Evolutionary conservation across 2,113 vertebrate species (phyloP), one percentile per base, ranked within the genome.

Genomic region (Saccopteryx leptura): DNA sequence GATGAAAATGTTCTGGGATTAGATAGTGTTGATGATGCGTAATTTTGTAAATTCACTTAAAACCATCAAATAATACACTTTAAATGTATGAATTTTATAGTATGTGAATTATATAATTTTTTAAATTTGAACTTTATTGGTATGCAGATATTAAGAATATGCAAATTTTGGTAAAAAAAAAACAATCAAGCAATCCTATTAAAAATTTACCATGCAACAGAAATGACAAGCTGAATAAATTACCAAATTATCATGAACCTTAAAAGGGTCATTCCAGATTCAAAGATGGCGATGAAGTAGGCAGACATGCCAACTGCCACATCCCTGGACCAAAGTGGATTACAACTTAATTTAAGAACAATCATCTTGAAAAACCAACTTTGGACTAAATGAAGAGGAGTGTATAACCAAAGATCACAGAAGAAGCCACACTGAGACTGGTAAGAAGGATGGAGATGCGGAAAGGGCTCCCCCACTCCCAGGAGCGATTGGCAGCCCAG

Each of bases 91-190:
- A 78, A 68, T 63, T 90, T 78, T 61, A 89, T 14, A 11, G 88
- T 60, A 83, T 65, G 14, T 79, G 7, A 83, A 60, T 79, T 90
- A 48, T 31, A 39, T 33, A 85, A 65, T 24, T 88, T 86, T 74
- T 52, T 52, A 18, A 33, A 69, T 80, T 52, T 23, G 26, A 80
- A 88, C 3, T 80, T 52, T 17, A 96, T 17, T 87, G 31, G n/a
- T 46, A 88, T 23, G 15, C 18, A 76, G 54, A 81, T 56, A 88
- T 96, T 68, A 68, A 86, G 81, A 88, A 58, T 80, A 88, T 18
- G 15, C 13, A 84, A 89, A 65, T 83, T 50, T 87, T 72, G 9
- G 92, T 92, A 46, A 21, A 94, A 71, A 72, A 48, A 75, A 78
- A 94, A 79, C 39, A 61, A 26, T 86, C 31, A 84, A 95, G 54